Base-by-base conservation (phyloP, 2,888 invertebrate species). In the Sarcophaga variegata region DNA sequence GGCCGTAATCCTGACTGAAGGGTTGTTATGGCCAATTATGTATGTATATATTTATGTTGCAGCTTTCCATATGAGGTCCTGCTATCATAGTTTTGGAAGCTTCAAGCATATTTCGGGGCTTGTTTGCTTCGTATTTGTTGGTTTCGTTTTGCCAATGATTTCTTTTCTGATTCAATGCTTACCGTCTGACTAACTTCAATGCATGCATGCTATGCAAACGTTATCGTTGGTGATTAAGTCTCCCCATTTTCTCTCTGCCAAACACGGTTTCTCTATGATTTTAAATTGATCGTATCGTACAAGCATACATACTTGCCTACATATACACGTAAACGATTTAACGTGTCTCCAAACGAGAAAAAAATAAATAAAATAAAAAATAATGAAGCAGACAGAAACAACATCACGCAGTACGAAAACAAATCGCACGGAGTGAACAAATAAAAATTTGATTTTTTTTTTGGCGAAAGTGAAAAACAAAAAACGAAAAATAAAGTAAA, bases 381-480 rank as follows among this genome's bases (percentile, higher is more conserved):
- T 63, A 8, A n/a, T 22, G 22, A 62, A 60, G 12, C 6, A 60
- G 3, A 27, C 47, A n/a, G 25, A 8, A 77, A 62, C 14, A 72
- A 72, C 47, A 76, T 59, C 63, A 70, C 45, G n/a, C 72, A 81
- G 77, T 85, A 49, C 54, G 12, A 37, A 75, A 83, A 59, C 66
- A 67, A 66, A 67, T 45, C 47, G 83, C 47, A 54, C 49, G 67
- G 79, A 67, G 79, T 67, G 67, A 69, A 79, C 62, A 79, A 54
- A 79, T 47, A 27, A 47, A 37, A 37, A 37, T 37, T 37, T n/a
- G 17, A 10, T 27, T 66, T 37, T 22, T 1, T 47, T 62, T 47
- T 62, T 63, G n/a, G 10, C 10, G 60, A 69, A 79, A 49, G 71
- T 80, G 63, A 47, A 59, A 59, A 59, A 64, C 14, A 25, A 62